Conservation (phyloP, 2,113 vertebrate genomes). For the Clinocottus analis region DNA sequence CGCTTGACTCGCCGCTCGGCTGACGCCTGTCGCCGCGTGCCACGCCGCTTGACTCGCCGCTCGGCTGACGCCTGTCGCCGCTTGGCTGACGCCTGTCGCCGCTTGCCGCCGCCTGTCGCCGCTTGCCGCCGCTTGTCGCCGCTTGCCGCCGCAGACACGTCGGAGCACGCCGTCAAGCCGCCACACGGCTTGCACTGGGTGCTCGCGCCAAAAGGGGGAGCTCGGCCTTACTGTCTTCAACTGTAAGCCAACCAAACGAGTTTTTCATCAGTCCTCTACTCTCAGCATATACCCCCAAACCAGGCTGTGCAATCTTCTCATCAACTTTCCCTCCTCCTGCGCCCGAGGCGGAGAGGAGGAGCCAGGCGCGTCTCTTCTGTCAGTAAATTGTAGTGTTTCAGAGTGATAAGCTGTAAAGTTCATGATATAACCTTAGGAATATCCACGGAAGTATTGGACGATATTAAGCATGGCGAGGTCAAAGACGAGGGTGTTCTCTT, state of each 20-base stretch:
- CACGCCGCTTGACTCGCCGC: no score
- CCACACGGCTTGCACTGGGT: no score
- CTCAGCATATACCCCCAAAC: neutral
- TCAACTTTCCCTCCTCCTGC: neutral
- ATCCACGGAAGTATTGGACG: neutral
- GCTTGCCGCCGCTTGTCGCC: no score
- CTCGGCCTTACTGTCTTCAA: no score
- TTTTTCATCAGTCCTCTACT: neutral
- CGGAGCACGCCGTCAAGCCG: no score
- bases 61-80: no score
- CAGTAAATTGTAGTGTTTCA: neutral
- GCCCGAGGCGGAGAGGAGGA: neutral
- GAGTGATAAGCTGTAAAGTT: neutral
- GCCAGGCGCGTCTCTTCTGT: neutral
- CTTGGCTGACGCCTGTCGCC: no score
- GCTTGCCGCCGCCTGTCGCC: no score
- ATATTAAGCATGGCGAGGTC: constrained; percentile 61
- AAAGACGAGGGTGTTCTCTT: constrained; percentile 56
- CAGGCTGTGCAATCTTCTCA: neutral
- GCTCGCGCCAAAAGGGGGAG: no score
- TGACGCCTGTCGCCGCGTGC: no score
- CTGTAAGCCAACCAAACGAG: neutral
- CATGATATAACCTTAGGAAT: neutral
- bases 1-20: no score
- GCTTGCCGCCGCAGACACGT: no score